A percentile compares a stretch with the other conserved stretches of the same genome.
Conservation (phyloP, 2,113 vertebrate species). For the Hiodon tergisus region DNA sequence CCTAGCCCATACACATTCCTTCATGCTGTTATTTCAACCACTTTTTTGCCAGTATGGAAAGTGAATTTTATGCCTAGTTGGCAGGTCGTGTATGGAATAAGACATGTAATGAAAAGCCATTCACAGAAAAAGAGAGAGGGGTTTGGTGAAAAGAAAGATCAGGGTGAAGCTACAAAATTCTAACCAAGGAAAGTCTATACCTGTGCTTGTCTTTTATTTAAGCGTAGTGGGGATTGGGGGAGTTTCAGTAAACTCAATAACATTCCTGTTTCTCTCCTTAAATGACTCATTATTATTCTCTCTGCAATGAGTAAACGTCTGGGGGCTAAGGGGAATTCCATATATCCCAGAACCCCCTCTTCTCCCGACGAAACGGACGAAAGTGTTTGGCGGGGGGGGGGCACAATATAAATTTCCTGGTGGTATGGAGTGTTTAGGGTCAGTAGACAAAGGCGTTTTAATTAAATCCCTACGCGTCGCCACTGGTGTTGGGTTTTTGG, state of each 20-base stretch:
- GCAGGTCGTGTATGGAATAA: constrained; percentile 4
- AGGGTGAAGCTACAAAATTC: no score
- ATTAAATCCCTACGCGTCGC: no score
- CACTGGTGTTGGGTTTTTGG: not conserved
- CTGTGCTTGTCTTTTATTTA: no score
- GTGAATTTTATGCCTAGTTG: not conserved
- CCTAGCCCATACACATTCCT: constrained; percentile 12
- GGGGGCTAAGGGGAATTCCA: constrained; percentile 10
- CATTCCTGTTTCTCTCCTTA: not conserved
- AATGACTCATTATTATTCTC: constrained; percentile 4
- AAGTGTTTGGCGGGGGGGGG: no score
- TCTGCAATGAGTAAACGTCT: constrained; percentile 10
- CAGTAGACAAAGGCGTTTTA: no score
- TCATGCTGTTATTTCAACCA: constrained; percentile 18
- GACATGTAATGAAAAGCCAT: constrained; percentile 23
- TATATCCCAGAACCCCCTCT: not conserved
- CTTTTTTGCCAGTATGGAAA: not conserved
- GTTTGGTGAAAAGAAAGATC: not conserved
- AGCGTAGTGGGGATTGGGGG: not conserved
- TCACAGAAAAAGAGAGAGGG: not conserved
- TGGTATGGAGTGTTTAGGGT: no score
- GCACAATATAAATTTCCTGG: no score
- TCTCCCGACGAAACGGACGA: not conserved
- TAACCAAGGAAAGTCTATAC: no score
- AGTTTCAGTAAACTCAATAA: no score